Percentiles rank a stretch among this genome's conserved stretches.
Evolutionary conservation across 2,113 vertebrate species (phyloP).

Genomic region (Regulus satrapa): DNA sequence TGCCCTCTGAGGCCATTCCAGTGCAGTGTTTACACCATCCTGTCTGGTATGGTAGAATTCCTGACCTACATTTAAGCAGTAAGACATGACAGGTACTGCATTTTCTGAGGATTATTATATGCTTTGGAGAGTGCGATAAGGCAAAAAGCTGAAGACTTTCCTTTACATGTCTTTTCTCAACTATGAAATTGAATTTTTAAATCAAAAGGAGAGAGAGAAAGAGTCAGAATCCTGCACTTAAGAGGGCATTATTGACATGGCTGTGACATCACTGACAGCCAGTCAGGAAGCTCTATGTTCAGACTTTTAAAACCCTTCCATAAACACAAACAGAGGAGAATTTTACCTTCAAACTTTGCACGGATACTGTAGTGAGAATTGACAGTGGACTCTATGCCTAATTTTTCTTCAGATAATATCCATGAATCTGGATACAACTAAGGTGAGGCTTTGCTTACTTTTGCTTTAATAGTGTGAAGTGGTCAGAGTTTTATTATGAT

Average conservation of each 20-base stretch:
- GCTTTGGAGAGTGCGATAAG: neutral
- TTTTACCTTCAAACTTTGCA: neutral
- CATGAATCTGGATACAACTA: neutral
- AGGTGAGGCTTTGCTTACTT: neutral
- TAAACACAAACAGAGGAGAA: neutral
- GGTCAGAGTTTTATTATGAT: neutral
- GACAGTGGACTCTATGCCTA: neutral
- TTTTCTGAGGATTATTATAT: conserved; percentile 49
- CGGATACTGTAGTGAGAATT: neutral
- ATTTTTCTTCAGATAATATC: neutral
- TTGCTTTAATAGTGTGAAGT: neutral
- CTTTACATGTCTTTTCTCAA: conserved; percentile 24
- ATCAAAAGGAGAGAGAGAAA: neutral
- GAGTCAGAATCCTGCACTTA: conserved; percentile 3
- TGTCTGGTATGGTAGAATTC: neutral
- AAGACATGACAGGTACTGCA: conserved; percentile 12
- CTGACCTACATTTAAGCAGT: conserved; percentile 26
- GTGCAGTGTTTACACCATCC: neutral
- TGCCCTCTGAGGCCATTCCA: neutral
- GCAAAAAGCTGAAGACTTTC: neutral
- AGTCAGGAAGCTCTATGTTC: neutral
- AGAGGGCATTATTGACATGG: neutral
- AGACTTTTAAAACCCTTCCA: conserved; percentile 11
- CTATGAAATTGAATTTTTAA: conserved; percentile 43
- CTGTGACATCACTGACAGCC: neutral